A percentile compares a stretch with the other conserved stretches of the same genome.
These are phyloP conservation scores for fruit fly (Drosophila melanogaster) DNA, from an alignment of 1,140 invertebrate species.

Conservation along the genomic window Release_6_plus_ISO1_MT NT_033779.5:12222501-12223000, in stretches of 20 bases:
- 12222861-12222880: slow-evolving; percentile 78
- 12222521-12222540: no score
- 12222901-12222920: neutral
- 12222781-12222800: slow-evolving; percentile 72
- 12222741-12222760: slow-evolving; percentile 71
- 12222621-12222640: neutral
- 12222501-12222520: no score
- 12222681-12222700: slow-evolving; percentile 75
- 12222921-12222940: slow-evolving; percentile 8
- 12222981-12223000: slow-evolving; percentile 76
- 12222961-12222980: slow-evolving; percentile 59
- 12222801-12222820: slow-evolving; percentile 29
- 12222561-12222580: no score
- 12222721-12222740: neutral
- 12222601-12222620: neutral
- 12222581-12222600: no score
- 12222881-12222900: slow-evolving; percentile 44
- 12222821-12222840: neutral
- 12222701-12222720: slow-evolving; percentile 47
- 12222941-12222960: slow-evolving; percentile 18
- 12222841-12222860: slow-evolving; percentile 68
- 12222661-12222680: slow-evolving; percentile 32
- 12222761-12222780: slow-evolving; percentile 77
- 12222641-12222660: slow-evolving; percentile 11
- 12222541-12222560: no score